phyloP scores from a whole-genome alignment of 2,113 vertebrate species.

The Geococcyx californianus region DNA sequence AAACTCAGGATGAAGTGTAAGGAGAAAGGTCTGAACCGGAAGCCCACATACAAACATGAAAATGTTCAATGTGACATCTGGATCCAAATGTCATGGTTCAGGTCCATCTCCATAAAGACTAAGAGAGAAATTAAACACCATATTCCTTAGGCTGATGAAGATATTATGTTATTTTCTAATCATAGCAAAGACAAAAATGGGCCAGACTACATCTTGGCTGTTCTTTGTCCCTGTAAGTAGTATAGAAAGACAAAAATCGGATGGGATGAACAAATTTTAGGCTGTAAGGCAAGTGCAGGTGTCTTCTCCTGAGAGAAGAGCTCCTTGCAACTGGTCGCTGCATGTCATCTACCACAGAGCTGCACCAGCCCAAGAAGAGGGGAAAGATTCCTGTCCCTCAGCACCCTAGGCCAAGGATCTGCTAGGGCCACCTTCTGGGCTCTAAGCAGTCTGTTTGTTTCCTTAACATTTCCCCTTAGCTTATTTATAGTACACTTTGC shows the following conservation, averaged over 20 bases:
- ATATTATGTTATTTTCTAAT: not conserved
- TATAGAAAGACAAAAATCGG: not conserved
- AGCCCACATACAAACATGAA: not conserved
- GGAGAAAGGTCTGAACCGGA: not conserved
- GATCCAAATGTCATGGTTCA: not conserved
- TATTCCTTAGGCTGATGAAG: not conserved
- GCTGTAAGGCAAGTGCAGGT: not conserved
- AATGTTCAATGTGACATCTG: not conserved
- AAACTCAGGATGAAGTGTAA: not conserved
- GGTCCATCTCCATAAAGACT: not conserved
- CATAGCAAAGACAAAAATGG: not conserved
- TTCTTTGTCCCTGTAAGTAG: not conserved
- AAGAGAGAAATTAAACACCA: not conserved
- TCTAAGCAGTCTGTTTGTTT: not conserved
- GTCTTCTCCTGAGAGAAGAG: not conserved
- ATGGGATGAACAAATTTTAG: not conserved
- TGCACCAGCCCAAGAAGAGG: not conserved
- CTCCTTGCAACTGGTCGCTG: not conserved
- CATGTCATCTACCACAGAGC: rapidly evolving
- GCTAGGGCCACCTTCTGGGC: not conserved
- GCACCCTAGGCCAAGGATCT: not conserved
- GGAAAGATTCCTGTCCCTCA: not conserved
- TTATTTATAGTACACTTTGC: not conserved
- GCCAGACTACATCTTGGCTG: not conserved
- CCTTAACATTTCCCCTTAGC: not conserved